These are phyloP conservation scores for Gallinago media DNA, from an alignment of 2,113 vertebrate genomes.

Conservation along the genomic window DNA sequence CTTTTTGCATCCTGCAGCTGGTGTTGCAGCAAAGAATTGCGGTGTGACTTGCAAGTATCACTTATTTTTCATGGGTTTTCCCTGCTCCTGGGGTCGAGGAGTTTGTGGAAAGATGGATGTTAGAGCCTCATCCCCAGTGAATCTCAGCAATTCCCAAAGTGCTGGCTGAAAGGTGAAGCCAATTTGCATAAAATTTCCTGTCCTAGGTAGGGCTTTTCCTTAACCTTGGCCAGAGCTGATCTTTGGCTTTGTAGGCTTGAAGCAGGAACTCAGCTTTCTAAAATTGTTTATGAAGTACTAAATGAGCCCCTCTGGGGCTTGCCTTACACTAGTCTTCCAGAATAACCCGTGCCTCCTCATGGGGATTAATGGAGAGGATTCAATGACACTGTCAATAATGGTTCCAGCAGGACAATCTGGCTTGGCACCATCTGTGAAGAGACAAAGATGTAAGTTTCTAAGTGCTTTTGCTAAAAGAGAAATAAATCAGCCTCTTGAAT, in stretches of 20 bases:
- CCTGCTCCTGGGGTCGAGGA: not conserved
- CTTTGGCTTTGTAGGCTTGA: not conserved
- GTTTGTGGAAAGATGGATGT: not conserved
- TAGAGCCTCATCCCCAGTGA: not conserved
- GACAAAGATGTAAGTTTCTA: constrained; percentile 5
- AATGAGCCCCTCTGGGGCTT: not conserved
- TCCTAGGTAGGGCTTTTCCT: not conserved
- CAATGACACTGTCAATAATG: not conserved
- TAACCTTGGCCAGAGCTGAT: not conserved
- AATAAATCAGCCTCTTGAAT: constrained; percentile 23
- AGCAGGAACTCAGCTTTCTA: constrained; percentile 4
- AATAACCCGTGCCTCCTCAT: not conserved
- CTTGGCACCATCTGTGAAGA: constrained; percentile 23
- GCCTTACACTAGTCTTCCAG: not conserved
- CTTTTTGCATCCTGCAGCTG: not conserved
- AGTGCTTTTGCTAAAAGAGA: constrained; percentile 15
- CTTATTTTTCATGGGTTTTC: constrained; percentile 3
- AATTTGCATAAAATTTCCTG: not conserved
- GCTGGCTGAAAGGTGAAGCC: not conserved
- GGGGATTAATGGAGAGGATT: constrained; percentile 18
- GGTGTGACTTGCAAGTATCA: not conserved
- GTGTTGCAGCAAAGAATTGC: not conserved
- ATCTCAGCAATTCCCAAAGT: not conserved
- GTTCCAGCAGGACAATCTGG: constrained; percentile 29
- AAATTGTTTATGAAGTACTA: not conserved